Base-by-base conservation (phyloP, 2,888 invertebrate species). In the Dicranocentrus wangi region DNA sequence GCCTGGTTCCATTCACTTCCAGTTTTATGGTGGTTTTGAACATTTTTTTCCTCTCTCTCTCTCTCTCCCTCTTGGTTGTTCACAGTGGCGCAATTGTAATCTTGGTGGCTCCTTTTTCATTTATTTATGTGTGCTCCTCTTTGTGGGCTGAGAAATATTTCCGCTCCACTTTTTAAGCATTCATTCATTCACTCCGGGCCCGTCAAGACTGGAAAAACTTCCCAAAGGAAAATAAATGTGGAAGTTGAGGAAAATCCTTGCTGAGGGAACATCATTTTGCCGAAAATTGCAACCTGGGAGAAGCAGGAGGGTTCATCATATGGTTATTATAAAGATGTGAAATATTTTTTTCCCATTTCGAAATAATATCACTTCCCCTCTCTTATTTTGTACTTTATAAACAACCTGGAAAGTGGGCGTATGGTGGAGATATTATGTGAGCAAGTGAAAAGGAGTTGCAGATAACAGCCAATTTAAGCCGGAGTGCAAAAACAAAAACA, bases 131-230 rank as follows among this genome's bases (percentile, higher is more conserved):
- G 32, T 53, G 32, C 53, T 53, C 47, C 13, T 51, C 27, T 32
- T n/a, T 70, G 69, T 23, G 69, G 42, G 39, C 61, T 71, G 43
- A 43, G 60, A 71, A 60, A 71, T 47, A 47, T 71, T 71, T 71
- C 60, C 71, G 71, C 47, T 61, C 71, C 23, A 71, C 60, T 60
- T 71, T 71, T 60, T 55, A 7, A 55, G 8, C 55, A 55, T 55
- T 55, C 25, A 25, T 55, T 55, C 55, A 55, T 55, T 55, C 55
- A 21, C 19, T n/a, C n/a, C n/a, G n/a, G n/a, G n/a, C n/a, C n/a
- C n/a, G n/a, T n/a, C n/a, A n/a, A n/a, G n/a, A n/a, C n/a, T n/a
- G 19, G 17, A 17, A 51, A 51, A 7, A 25, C 55, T 23, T 55
- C 25, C 55, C 25, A 25, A 55, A 10, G 55, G 55, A 10, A 55